Evolutionary conservation across 2,888 invertebrate genomes (phyloP).

Genomic region (Andrena haemorrhoa): DNA sequence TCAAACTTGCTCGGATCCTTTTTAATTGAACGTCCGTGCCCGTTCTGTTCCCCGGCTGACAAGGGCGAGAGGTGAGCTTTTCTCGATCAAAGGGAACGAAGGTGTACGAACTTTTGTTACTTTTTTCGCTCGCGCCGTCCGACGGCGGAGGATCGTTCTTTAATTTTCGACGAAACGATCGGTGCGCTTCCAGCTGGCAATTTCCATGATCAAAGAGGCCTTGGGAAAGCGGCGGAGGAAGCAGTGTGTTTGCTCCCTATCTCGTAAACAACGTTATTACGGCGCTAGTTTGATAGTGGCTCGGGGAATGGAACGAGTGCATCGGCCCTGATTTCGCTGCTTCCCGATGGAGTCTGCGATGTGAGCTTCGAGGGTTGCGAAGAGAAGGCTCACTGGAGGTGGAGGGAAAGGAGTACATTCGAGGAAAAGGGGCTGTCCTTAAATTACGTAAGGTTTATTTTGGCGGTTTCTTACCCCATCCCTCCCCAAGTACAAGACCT

Average conservation of each 20-base stretch:
- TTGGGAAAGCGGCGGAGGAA: background rate
- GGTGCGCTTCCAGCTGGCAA: background rate
- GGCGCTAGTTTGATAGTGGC: background rate
- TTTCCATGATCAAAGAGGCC: conserved; percentile 24
- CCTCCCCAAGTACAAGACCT: too few relatives aligned
- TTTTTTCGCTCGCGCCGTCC: background rate
- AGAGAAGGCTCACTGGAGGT: background rate
- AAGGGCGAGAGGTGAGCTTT: too few relatives aligned
- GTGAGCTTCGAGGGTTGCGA: background rate
- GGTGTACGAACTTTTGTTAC: background rate
- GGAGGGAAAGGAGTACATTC: background rate
- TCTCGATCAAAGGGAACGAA: background rate
- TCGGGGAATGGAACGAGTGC: background rate
- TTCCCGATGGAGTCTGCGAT: background rate
- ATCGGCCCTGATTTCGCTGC: background rate
- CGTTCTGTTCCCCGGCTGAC: background rate
- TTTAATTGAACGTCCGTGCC: conserved; percentile 5
- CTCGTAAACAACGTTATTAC: conserved; percentile 1
- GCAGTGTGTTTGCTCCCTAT: background rate
- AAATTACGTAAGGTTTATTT: too few relatives aligned
- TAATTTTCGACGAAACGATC: conserved; percentile 8
- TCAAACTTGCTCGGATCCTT: conserved; percentile 1
- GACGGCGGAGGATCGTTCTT: background rate
- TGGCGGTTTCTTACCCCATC: too few relatives aligned
- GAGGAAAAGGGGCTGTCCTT: too few relatives aligned